Base-by-base conservation (phyloP, 2,797 vertebrate genomes). In the Miichthys miiuy region DNA sequence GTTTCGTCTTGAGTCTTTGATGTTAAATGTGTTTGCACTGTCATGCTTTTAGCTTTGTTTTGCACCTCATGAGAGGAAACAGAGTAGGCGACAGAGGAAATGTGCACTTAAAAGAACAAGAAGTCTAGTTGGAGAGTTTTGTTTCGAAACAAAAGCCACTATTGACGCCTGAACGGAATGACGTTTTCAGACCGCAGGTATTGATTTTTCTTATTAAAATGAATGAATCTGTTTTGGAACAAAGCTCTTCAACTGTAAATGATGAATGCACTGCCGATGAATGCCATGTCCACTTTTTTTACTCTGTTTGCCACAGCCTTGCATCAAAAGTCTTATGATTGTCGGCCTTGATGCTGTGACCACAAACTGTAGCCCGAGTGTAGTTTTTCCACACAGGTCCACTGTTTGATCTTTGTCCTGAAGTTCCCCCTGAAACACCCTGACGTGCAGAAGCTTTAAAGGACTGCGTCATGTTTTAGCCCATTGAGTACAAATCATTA, bases 1-100 rank as follows among this genome's bases (percentile, higher is more conserved):
- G 57, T 81, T 62, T 76, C 0, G 57, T 83, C 70, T 78, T 57
- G 71, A 82, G 84, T 93, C 81, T 88, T 81, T 75, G 87, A 84
- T 89, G 84, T 93, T 80, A 21, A 78, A 80, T 84, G 87, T 90
- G 75, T 85, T 89, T 80, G 93, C 94, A 94, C 93, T 93, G 89
- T 93, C 85, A 72, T 88, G 88, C 86, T 91, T 87, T 89, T 91
- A 83, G 90, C 91, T 93, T 92, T 77, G 86, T 93, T 94, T 95
- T 94, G 95, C 94, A 94, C 94, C 89, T 93, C 68, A 75, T 72
- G 54, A 73, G 73, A 79, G 72, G 77, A 71, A 82, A 25, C 64
- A 46, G 68, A 69, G 64, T 16, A 44, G 48, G 81, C 38, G 51
- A 68, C 68, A 6, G 68, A 75, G 68, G 83, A 90, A 84, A 86